These are phyloP conservation scores for Coregonus sp. DNA, from an alignment of 2,797 vertebrate genomes.

Conservation along the genomic window DNA sequence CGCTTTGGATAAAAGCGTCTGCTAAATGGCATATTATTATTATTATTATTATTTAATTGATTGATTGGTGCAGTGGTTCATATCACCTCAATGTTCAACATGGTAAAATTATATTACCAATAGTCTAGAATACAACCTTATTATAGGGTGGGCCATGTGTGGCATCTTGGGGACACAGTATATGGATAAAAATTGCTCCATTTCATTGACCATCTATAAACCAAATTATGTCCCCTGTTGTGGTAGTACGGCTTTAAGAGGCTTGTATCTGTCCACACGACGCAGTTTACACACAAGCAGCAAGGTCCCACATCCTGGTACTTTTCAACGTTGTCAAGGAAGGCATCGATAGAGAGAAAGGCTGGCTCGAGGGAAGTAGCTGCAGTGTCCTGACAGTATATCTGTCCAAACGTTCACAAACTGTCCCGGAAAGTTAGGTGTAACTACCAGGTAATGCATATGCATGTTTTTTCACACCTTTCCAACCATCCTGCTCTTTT, in stretches of 20 bases:
- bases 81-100: background rate
- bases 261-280: conserved; percentile 45
- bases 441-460: conserved; percentile 70
- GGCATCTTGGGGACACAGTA: background rate
- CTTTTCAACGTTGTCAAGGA: conserved; percentile 76
- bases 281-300: conserved; percentile 40
- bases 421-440: conserved; percentile 74
- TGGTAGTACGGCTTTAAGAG: conserved; percentile 45
- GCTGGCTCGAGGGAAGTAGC: conserved; percentile 67
- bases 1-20: too few species aligned
- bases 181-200: background rate
- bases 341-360: conserved; percentile 58
- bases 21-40: too few species aligned
- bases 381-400: conserved; percentile 68
- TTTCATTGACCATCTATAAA: background rate
- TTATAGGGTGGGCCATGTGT: background rate
- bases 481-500: conserved; percentile 26
- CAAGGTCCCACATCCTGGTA: conserved; percentile 79
- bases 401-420: conserved; percentile 66
- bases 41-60: background rate
- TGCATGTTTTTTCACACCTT: conserved; percentile 62
- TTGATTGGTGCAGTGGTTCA: background rate
- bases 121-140: background rate
- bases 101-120: background rate
- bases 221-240: conserved; percentile 1